Evolutionary conservation across 1,140 invertebrate genomes (phyloP), one percentile per base, ranked within the genome.

Genomic region (Cotesia chilonis): DNA sequence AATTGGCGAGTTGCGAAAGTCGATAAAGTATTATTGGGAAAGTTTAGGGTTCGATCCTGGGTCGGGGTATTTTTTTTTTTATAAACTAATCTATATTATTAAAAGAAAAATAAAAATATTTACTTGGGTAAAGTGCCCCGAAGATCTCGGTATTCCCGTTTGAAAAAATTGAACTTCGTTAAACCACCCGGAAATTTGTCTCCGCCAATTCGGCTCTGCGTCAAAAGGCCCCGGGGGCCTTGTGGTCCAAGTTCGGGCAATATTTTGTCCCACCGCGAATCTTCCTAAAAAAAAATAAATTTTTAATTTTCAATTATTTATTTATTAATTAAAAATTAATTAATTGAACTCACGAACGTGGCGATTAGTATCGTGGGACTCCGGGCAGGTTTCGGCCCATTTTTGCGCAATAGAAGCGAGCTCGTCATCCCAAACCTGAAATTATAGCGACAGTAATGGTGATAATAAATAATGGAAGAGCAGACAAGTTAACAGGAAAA

Each of bases 61-160:
- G 28, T 3, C 28, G 3, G 28, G 28, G 28, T 17, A 0, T 17
- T 17, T 17, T 17, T 17, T 17, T 17, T 17, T 17, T 17, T 17
- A n/a, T n/a, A n/a, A n/a, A n/a, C n/a, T 17, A 14, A n/a, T 6
- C 12, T 57, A 5, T 36, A 9, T 28, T n/a, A 64, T 57, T 59
- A 68, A 10, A 9, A 52, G 36, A 20, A 38, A 67, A 52, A 35
- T 17, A 68, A 57, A 38, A 74, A 63, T 76, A 78, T 79, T 80
- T 81, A 93, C 92, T 90, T 95, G 94, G 55, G 93, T 94, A 81
- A 94, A 95, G 87, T 95, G 94, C 57, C 92, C 93, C 4, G 93
- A 94, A 73, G 88, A 88, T 72, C 89, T 87, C 65, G 89, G 90
- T 81, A 90, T 92, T 70, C 88, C 89, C 14, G 90, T 87, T 60